Evolutionary conservation across 2,113 vertebrate species (phyloP), one percentile per base, ranked within the genome.

Genomic region (Cyanocitta stelleri): DNA sequence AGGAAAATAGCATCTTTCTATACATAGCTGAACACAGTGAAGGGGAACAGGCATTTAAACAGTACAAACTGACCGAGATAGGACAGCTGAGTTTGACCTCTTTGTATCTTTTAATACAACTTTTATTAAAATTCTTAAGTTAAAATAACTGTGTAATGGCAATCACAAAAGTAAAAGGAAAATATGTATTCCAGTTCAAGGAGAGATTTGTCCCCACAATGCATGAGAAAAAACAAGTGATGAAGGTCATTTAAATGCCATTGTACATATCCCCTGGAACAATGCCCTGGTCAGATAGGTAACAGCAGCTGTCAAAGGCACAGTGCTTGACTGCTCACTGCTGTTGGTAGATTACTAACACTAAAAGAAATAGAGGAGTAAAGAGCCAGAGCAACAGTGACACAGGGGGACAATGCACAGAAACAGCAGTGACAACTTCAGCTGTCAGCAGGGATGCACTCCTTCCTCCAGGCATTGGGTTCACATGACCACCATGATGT

Each of bases 401-500:
- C 4, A 2, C 0, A 35, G 30, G 48, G 82, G 32, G 17, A 56
- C 1, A 2, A 41, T 6, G 49, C 33, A 32, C 33, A 68, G 27
- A 27, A 89, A 59, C 29, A 55, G 30, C 78, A 61, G 35, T 7
- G 17, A 62, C 64, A 71, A 7, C 16, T 62, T 44, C 68, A 44
- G 54, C 46, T 8, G n/a, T 13, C 30, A 9, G 17, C 14, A 7
- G 33, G 17, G 39, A 14, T 4, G 18, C 26, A 6, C 3, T 37
- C 77, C 48, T 73, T 83, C 59, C 14, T 52, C 1, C 2, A 7
- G 23, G 69, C 13, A 3, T 48, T 29, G n/a, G 56, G 58, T 27
- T 98, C 97, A 99, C 71, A 99, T 64, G 7, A 96, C 87, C 95
- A 99, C 98, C 97, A 98, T 97, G 66, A 99, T 99, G 46, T 99